phyloP scores from a whole-genome alignment of 2,888 invertebrate species.

The Lordiphosa andalusiaca region DNA sequence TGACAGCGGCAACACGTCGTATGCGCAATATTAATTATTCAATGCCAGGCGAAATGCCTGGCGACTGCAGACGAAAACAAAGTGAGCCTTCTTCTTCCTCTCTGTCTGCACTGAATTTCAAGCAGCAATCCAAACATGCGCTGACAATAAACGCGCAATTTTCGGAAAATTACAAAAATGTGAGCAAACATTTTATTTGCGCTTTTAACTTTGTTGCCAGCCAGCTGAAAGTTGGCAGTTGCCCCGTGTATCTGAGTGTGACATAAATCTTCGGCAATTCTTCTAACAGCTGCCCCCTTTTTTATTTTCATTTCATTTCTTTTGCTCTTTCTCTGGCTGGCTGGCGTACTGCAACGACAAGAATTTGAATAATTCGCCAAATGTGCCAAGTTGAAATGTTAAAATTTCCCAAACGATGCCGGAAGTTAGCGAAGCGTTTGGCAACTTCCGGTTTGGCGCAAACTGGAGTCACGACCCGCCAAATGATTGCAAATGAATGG shows the following conservation, averaged over 20 bases:
- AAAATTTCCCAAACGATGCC: conserved; percentile 54
- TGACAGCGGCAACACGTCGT: conserved; percentile 56
- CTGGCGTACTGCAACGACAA: conserved; percentile 64
- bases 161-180: conserved; percentile 70
- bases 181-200: conserved; percentile 70
- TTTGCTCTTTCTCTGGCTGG: conserved; percentile 10
- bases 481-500: conserved; percentile 75
- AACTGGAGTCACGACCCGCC: conserved; percentile 65
- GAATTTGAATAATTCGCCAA: conserved; percentile 73
- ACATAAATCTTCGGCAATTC: conserved; percentile 67
- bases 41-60: conserved; percentile 26
- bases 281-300: conserved; percentile 20
- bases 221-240: neutral
- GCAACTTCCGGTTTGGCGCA: conserved; percentile 61
- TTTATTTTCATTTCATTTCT: conserved; percentile 14
- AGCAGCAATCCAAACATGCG: conserved; percentile 42
- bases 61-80: conserved; percentile 1
- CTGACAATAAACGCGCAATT: conserved; percentile 66
- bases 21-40: conserved; percentile 71
- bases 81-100: too few species aligned
- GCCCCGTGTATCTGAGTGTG: conserved; percentile 14
- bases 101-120: conserved; percentile 39
- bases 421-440: conserved; percentile 66
- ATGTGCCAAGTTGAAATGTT: conserved; percentile 76
- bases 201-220: conserved; percentile 52